Conservation (phyloP, 2,888 invertebrate genomes). For the Andrena hattorfiana region DNA sequence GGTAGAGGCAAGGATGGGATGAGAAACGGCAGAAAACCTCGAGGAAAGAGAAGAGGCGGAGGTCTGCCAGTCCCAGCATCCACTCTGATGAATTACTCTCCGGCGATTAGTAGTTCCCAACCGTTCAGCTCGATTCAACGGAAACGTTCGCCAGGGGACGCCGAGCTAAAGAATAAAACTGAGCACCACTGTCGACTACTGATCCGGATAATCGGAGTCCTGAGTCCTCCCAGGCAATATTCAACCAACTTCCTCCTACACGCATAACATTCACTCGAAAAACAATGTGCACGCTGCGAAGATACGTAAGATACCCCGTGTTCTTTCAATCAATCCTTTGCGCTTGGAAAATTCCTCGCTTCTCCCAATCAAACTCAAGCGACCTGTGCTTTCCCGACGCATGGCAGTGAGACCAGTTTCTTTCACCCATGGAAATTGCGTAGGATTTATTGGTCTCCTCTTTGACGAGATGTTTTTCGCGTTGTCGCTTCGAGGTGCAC, state of each 20-base stretch:
- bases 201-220: conserved; percentile 51
- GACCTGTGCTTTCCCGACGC: not conserved
- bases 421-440: conserved; percentile 74
- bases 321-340: not conserved
- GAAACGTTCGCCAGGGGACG: not conserved
- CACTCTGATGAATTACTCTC: conserved; percentile 79
- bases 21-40: conserved; percentile 70
- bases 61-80: conserved; percentile 81
- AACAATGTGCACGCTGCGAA: not conserved
- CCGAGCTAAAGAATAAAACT: not conserved
- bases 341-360: not conserved
- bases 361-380: too few species aligned
- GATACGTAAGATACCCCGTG: not conserved
- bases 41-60: conserved; percentile 67
- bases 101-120: conserved; percentile 78
- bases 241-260: conserved; percentile 7
- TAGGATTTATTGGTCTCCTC: conserved; percentile 75
- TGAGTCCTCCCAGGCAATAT: conserved; percentile 30
- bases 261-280: conserved; percentile 8
- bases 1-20: conserved; percentile 63
- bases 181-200: conserved; percentile 59
- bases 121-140: conserved; percentile 28
- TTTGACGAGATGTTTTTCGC: conserved; percentile 73
- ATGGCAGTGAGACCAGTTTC: not conserved
- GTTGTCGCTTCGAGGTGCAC: conserved; percentile 22